These are phyloP conservation scores for Hermodice carunculata DNA, from an alignment of 2,888 invertebrate genomes.

Conservation along the genomic window DNA sequence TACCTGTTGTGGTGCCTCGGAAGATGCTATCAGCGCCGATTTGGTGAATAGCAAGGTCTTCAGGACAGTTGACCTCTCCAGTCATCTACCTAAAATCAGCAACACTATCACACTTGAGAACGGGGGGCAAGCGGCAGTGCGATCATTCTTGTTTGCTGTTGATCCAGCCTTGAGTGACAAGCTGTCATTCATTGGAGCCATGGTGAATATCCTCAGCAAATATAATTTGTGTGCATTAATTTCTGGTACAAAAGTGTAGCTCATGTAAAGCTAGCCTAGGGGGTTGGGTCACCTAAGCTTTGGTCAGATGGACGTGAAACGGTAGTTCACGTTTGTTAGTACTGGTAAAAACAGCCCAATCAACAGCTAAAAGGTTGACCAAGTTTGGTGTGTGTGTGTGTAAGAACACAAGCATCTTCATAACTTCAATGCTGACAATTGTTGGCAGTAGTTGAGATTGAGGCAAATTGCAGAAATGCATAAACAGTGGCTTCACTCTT, in stretches of 20 bases:
- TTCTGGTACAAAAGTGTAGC: not conserved
- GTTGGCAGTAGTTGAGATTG: too few species aligned
- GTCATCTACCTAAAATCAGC: slow-evolving; percentile 88
- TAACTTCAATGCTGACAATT: too few species aligned
- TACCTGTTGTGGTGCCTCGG: slow-evolving; percentile 34
- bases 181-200: slow-evolving; percentile 82
- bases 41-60: slow-evolving; percentile 79
- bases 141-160: slow-evolving; percentile 79
- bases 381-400: too few species aligned
- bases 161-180: slow-evolving; percentile 77
- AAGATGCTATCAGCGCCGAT: slow-evolving; percentile 54
- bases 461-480: too few species aligned
- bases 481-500: too few species aligned
- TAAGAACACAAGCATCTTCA: too few species aligned
- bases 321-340: too few species aligned
- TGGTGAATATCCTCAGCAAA: slow-evolving; percentile 72
- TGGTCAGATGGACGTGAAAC: too few species aligned
- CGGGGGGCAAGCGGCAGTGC: slow-evolving; percentile 80
- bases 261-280: too few species aligned
- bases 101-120: slow-evolving; percentile 88
- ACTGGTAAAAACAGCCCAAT: too few species aligned
- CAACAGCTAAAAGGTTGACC: too few species aligned
- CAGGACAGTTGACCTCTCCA: slow-evolving; percentile 86
- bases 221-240: not conserved
- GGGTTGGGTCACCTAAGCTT: too few species aligned